Percentiles rank a stretch among this genome's conserved stretches.
These are phyloP conservation scores for Ridgeia piscesae DNA, from an alignment of 1,140 invertebrate species.

Conservation along the genomic window DNA sequence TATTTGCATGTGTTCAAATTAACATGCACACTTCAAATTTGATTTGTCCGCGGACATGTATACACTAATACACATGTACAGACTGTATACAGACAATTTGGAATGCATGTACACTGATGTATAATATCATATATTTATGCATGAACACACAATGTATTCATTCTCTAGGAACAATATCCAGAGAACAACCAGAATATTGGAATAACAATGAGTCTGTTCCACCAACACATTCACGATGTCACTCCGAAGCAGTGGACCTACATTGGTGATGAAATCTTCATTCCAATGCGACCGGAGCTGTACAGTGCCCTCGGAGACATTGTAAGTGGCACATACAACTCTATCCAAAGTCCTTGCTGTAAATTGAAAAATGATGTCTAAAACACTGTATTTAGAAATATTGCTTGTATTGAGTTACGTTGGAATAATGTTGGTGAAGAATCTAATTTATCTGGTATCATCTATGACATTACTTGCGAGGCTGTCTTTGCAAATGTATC, in stretches of 20 bases:
- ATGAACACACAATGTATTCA: neutral
- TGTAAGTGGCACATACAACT: neutral
- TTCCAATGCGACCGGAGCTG: constrained; percentile 44
- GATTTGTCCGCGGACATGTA: too few species aligned
- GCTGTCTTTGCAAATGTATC: too few species aligned
- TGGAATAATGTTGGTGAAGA: too few species aligned
- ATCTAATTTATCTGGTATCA: too few species aligned
- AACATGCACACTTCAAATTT: too few species aligned
- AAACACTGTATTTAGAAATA: neutral
- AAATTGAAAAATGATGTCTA: neutral
- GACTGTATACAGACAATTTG: neutral
- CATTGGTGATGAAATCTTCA: constrained; percentile 54
- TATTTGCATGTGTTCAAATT: too few species aligned
- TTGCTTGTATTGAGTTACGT: too few species aligned
- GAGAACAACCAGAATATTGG: neutral
- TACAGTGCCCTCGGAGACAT: neutral
- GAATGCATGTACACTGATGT: neutral
- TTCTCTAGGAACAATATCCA: constrained; percentile 1
- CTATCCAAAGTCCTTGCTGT: neutral
- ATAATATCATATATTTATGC: neutral
- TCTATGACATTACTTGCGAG: too few species aligned
- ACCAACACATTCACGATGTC: neutral
- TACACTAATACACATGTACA: neutral
- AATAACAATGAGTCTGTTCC: neutral
- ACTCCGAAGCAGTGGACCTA: constrained; percentile 47